Percentiles rank a stretch among this genome's conserved stretches.
These are phyloP conservation scores for Dendrolimus punctatus DNA, from an alignment of 1,140 invertebrate genomes.

Conservation along the genomic window DNA sequence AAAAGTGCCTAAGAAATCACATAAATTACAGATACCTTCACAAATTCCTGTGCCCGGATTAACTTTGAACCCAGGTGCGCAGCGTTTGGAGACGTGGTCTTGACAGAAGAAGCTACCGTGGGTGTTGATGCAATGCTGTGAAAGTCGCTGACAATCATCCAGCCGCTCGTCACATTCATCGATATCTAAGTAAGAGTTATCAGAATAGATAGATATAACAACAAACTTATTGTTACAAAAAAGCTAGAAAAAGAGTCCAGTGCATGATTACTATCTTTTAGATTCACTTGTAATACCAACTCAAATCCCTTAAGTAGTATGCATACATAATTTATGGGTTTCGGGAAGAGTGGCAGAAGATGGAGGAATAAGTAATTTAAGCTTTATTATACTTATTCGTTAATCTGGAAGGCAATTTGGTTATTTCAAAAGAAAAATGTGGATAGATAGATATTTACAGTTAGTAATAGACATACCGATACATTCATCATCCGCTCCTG, in stretches of 20 bases:
- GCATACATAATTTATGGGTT: no score
- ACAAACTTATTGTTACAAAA: neutral
- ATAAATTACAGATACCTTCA: slow-evolving; percentile 64
- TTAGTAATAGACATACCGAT: slow-evolving; percentile 59
- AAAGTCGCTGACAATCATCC: slow-evolving; percentile 76
- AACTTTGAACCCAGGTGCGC: slow-evolving; percentile 80
- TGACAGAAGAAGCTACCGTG: slow-evolving; percentile 79
- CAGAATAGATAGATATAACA: neutral
- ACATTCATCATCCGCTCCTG: slow-evolving; percentile 73
- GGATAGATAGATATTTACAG: neutral
- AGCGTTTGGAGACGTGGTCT: slow-evolving; percentile 74
- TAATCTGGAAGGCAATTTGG: no score
- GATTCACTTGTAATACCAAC: no score
- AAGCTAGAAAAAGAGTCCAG: neutral
- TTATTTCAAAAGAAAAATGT: no score
- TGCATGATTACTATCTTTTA: no score
- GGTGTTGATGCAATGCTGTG: slow-evolving; percentile 81
- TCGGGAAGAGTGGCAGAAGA: no score
- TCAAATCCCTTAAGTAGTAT: no score
- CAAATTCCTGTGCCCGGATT: slow-evolving; percentile 71
- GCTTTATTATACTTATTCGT: no score
- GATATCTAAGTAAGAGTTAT: slow-evolving; percentile 72
- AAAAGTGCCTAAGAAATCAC: neutral
- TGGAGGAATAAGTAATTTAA: no score
- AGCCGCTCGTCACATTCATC: slow-evolving; percentile 79